These are phyloP conservation scores for Aphidius gifuensis DNA, from an alignment of 1,140 invertebrate genomes.

Conservation along the genomic window DNA sequence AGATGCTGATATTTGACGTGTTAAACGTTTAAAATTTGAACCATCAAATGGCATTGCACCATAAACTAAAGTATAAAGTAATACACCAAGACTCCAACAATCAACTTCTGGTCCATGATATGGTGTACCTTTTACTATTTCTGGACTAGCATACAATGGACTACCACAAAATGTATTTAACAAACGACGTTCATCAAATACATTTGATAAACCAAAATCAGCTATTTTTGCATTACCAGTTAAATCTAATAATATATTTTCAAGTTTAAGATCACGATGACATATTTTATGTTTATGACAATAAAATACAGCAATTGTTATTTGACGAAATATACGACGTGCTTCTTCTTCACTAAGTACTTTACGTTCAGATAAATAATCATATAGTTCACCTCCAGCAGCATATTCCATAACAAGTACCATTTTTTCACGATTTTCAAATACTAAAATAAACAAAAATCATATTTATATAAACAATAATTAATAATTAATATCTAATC, in stretches of 20 bases:
- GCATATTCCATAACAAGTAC: conserved; percentile 99
- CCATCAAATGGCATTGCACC: conserved; percentile 99
- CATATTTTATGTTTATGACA: conserved; percentile 99
- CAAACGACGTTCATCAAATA: conserved; percentile 86
- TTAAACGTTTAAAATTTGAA: conserved; percentile 94
- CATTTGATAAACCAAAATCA: conserved; percentile 98
- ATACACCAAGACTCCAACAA: conserved; percentile 95
- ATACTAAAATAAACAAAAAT: conserved; percentile 68
- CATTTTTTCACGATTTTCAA: conserved; percentile 98
- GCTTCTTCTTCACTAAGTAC: conserved; percentile 90
- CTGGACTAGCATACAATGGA: conserved; percentile 96
- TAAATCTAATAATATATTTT: conserved; percentile 96
- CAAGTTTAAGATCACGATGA: conserved; percentile 97
- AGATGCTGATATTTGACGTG: conserved; percentile 94
- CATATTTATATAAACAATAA: no score
- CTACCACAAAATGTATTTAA: conserved; percentile 96
- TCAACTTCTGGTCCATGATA: conserved; percentile 96
- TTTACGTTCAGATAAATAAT: conserved; percentile 93
- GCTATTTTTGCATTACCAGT: conserved; percentile 97
- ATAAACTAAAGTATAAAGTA: conserved; percentile 97
- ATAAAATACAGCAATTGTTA: conserved; percentile 95
- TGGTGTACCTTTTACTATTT: conserved; percentile 96
- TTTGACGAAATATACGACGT: conserved; percentile 93
- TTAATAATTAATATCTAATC: conserved; percentile 13
- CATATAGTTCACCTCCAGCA: conserved; percentile 95